Conservation (phyloP, 53 echinoderm and acorn worm genomes). For the Zoroaster sp. region DNA sequence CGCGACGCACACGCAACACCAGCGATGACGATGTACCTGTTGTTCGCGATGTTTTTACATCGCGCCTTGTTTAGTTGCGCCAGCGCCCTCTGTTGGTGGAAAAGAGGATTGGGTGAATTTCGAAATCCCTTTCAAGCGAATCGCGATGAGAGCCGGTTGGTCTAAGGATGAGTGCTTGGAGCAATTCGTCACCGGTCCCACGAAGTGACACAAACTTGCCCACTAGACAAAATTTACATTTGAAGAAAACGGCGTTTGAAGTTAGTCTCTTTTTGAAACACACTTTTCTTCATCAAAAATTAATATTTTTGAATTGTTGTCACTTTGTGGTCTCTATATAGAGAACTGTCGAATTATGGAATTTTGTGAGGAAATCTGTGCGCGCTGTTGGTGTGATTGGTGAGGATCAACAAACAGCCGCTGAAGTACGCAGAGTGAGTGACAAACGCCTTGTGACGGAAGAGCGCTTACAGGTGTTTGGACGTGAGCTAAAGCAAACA, state of each 20-base stretch:
- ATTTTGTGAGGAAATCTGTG: not conserved
- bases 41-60: too few species aligned
- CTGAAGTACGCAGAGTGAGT: slow-evolving; percentile 11
- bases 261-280: not conserved
- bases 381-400: not conserved
- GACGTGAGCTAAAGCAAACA: slow-evolving; percentile 21
- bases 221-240: not conserved
- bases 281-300: too few species aligned
- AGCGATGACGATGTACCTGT: too few species aligned
- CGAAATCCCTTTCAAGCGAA: not conserved
- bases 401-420: not conserved
- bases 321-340: too few species aligned
- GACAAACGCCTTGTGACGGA: slow-evolving; percentile 12
- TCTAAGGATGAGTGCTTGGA: not conserved
- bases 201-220: slow-evolving; percentile 1
- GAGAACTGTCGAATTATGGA: not conserved
- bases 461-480: slow-evolving; percentile 34
- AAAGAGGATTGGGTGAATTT: slow-evolving; percentile 26
- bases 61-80: too few species aligned
- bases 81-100: too few species aligned
- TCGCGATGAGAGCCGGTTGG: not conserved
- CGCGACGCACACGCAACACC: too few species aligned
- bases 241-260: slow-evolving; percentile 2
- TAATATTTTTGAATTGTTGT: too few species aligned
- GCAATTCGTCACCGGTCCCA: too few species aligned